Conservation (phyloP, 1,140 invertebrate genomes). For the Lamellibrachia luymesi region DNA sequence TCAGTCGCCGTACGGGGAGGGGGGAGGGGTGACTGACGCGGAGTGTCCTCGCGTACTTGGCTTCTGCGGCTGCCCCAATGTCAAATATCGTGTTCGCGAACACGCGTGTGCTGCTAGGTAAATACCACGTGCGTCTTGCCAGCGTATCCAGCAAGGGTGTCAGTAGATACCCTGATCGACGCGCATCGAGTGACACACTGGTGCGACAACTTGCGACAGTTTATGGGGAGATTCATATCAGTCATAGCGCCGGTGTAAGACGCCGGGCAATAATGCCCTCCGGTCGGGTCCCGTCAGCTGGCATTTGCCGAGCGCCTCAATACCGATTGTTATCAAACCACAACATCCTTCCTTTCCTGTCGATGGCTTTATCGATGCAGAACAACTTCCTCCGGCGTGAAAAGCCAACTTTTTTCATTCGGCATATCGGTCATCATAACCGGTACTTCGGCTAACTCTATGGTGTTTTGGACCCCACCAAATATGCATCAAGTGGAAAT, state of each 20-base stretch:
- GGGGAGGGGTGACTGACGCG: too few relatives aligned
- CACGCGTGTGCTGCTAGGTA: not conserved
- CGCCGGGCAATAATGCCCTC: not conserved
- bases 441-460: not conserved
- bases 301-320: not conserved
- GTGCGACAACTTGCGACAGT: not conserved
- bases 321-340: not conserved
- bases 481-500: not conserved
- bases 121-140: not conserved
- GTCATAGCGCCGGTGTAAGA: not conserved
- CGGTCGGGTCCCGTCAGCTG: not conserved
- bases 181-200: not conserved
- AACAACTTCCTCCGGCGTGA: not conserved
- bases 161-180: not conserved
- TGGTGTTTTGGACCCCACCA: not conserved
- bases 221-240: not conserved
- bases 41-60: not conserved
- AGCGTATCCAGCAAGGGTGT: not conserved
- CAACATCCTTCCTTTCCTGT: not conserved
- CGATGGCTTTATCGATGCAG: not conserved
- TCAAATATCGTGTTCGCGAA: not conserved
- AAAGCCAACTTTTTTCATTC: not conserved
- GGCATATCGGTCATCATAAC: not conserved
- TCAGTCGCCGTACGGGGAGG: not conserved
- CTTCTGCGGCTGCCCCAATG: too few relatives aligned